Conservation (phyloP, 1,140 invertebrate species). For the Vollenhovia emeryi region DNA sequence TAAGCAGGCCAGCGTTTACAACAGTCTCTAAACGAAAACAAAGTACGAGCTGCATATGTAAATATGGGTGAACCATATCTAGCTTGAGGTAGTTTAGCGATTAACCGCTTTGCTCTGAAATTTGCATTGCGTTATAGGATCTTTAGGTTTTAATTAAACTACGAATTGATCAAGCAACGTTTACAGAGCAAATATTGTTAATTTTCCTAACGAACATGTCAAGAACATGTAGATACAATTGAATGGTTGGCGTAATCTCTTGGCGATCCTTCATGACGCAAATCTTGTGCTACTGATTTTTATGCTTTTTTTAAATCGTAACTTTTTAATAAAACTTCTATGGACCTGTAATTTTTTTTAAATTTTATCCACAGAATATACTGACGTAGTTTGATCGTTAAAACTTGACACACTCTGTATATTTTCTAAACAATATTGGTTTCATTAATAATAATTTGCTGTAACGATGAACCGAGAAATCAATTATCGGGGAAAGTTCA, state of each 20-base stretch:
- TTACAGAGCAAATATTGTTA: background rate
- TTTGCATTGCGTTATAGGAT: background rate
- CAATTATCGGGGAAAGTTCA: background rate
- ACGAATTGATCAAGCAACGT: background rate
- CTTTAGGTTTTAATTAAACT: background rate
- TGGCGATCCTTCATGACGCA: background rate
- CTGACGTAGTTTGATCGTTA: too few relatives aligned
- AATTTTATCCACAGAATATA: too few relatives aligned
- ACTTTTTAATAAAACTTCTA: background rate
- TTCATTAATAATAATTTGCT: background rate
- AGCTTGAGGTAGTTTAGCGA: background rate
- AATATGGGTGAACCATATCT: conserved; percentile 8
- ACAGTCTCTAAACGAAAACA: conserved; percentile 28
- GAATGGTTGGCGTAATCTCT: background rate
- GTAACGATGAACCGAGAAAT: background rate
- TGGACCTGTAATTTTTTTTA: background rate
- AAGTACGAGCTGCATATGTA: background rate
- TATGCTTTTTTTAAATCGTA: background rate
- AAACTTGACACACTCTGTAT: background rate
- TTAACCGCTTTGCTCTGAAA: background rate
- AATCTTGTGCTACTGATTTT: background rate
- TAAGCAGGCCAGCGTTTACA: conserved; percentile 4
- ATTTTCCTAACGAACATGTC: background rate
- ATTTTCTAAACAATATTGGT: background rate
- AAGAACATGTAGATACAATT: too few relatives aligned